A percentile compares a stretch with the other conserved stretches of the same genome.
phyloP scores from a whole-genome alignment of 2,113 vertebrate species.

The Romanogobio albipinnatus region DNA sequence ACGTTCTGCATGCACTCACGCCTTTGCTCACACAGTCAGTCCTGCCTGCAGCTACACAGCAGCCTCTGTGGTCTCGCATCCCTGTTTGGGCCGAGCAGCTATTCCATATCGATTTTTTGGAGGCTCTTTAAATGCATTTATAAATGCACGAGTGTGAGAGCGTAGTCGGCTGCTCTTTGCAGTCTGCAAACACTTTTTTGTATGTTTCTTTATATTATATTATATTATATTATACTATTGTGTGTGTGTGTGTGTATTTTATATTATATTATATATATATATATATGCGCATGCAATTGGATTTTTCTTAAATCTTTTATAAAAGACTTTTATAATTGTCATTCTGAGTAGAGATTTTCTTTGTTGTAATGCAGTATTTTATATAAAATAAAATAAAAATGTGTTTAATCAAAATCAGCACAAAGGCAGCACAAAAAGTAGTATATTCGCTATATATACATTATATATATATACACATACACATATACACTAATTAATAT shows the following conservation, averaged over 20 bases:
- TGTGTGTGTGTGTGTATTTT: no score
- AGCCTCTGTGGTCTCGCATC: conserved; percentile 21
- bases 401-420: background rate
- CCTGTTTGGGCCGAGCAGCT: conserved; percentile 41
- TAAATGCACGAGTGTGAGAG: conserved; percentile 26
- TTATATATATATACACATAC: no score
- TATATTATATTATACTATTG: no score
- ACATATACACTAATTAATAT: no score
- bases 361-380: background rate
- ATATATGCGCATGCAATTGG: no score
- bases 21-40: conserved; percentile 22
- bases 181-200: background rate
- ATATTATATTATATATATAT: no score
- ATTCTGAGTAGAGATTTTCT: background rate
- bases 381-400: no score
- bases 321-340: background rate
- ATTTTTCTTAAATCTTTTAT: no score
- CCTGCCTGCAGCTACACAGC: conserved; percentile 40
- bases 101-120: conserved; percentile 54
- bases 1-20: conserved; percentile 35
- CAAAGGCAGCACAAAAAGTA: background rate
- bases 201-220: background rate
- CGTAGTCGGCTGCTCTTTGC: background rate
- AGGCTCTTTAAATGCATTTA: conserved; percentile 50
- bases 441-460: no score